Evolutionary conservation across 2,797 vertebrate genomes (phyloP).

Genomic region (Coregonus sp.): DNA sequence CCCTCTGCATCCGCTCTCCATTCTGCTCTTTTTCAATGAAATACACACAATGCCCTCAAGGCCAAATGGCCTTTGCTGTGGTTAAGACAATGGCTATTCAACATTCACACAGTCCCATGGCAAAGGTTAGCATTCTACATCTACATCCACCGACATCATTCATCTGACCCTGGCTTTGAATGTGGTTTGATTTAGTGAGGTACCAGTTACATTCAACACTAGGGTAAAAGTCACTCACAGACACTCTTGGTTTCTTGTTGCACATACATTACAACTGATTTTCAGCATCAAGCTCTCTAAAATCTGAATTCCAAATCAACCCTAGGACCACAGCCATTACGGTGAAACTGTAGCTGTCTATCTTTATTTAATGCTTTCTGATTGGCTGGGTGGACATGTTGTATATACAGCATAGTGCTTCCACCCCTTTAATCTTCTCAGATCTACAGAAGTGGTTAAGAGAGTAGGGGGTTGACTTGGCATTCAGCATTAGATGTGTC

Average conservation of each 20-base stretch:
- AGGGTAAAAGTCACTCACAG: too few relatives aligned
- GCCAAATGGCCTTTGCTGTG: slow-evolving; percentile 43
- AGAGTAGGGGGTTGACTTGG: not conserved
- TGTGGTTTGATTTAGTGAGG: not conserved
- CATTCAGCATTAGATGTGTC: not conserved
- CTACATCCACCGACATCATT: not conserved
- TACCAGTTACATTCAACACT: not conserved
- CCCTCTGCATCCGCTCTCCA: slow-evolving; percentile 51
- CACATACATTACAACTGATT: not conserved
- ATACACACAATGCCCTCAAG: slow-evolving; percentile 43
- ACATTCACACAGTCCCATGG: slow-evolving; percentile 8
- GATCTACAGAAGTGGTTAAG: too few relatives aligned
- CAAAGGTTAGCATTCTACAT: not conserved
- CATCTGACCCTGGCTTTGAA: not conserved
- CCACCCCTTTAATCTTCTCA: too few relatives aligned
- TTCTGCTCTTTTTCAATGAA: slow-evolving; percentile 28
- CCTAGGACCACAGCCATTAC: not conserved
- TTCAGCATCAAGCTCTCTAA: not conserved
- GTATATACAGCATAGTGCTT: not conserved
- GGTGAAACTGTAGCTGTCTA: not conserved
- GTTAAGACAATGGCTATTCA: slow-evolving; percentile 63
- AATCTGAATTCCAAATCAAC: not conserved
- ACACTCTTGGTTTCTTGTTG: too few relatives aligned
- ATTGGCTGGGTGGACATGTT: not conserved
- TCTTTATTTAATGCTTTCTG: not conserved